Evolutionary conservation across 2,888 invertebrate species (phyloP).

Genomic region (Macaria liturata): DNA sequence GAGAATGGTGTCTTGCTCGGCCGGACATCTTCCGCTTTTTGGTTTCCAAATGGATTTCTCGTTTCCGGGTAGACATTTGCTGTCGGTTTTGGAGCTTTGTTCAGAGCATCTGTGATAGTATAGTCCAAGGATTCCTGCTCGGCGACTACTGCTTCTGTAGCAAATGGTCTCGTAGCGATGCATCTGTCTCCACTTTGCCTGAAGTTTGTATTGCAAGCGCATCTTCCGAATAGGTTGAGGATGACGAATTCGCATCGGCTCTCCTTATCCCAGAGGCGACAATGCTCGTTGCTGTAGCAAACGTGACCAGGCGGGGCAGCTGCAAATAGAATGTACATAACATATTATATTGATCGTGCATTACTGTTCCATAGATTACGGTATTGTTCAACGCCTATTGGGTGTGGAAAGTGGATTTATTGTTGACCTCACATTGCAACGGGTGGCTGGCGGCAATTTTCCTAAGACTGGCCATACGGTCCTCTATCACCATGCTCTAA

Average conservation of each 20-base stretch:
- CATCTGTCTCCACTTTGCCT: constrained; percentile 86
- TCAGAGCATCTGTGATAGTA: constrained; percentile 37
- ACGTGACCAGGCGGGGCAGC: constrained; percentile 94
- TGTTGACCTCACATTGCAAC: constrained; percentile 47
- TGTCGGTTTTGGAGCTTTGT: constrained; percentile 51
- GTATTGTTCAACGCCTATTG: constrained; percentile 39
- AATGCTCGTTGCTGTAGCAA: constrained; percentile 95
- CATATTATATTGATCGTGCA: constrained; percentile 16
- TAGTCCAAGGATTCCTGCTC: constrained; percentile 54
- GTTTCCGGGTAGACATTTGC: constrained; percentile 35
- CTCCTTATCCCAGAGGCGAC: constrained; percentile 91
- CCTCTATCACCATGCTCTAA: constrained; percentile 62
- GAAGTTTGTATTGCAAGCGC: constrained; percentile 89
- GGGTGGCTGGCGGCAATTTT: constrained; percentile 58
- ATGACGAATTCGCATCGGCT: constrained; percentile 95
- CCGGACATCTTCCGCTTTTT: constrained; percentile 50
- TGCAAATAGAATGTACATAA: constrained; percentile 59
- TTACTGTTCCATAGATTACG: constrained; percentile 28
- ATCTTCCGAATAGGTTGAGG: constrained; percentile 94
- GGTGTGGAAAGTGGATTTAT: constrained; percentile 46
- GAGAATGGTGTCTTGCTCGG: constrained; percentile 64
- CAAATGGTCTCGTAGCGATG: constrained; percentile 68
- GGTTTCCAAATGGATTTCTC: constrained; percentile 32
- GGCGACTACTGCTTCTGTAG: constrained; percentile 68
- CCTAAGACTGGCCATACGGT: constrained; percentile 55